These are phyloP conservation scores for Amphiura filiformis DNA, from an alignment of 35 echinoderm and acorn worm species.

Conservation along the genomic window DNA sequence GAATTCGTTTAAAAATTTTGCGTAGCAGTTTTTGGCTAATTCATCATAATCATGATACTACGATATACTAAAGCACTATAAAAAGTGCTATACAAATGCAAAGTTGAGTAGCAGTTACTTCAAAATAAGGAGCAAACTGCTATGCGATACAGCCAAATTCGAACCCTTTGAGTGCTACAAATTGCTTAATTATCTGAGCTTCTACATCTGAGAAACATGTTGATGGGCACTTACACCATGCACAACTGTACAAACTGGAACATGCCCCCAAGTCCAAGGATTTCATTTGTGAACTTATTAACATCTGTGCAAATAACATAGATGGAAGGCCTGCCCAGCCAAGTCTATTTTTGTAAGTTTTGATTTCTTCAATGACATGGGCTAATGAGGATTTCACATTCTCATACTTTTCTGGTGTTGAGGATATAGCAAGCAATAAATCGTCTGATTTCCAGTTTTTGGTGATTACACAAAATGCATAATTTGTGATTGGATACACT, in stretches of 20 bases:
- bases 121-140: too few species aligned
- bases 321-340: neutral
- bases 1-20: too few species aligned
- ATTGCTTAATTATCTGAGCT: neutral
- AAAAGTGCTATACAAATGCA: too few species aligned
- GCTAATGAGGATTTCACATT: neutral
- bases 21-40: too few species aligned
- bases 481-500: neutral
- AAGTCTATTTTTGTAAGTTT: neutral
- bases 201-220: neutral
- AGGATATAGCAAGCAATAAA: neutral
- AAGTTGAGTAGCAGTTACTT: too few species aligned
- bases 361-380: neutral
- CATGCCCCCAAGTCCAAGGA: conserved; percentile 20
- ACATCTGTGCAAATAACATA: conserved; percentile 28
- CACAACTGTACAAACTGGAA: conserved; percentile 5
- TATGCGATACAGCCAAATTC: too few species aligned
- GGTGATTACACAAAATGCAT: conserved; percentile 10
- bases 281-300: conserved; percentile 24
- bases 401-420: conserved; percentile 11
- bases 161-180: too few species aligned
- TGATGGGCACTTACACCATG: conserved; percentile 8
- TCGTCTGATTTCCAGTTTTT: conserved; percentile 15
- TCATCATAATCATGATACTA: too few species aligned
- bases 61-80: too few species aligned